Evolutionary conservation across 2,113 vertebrate species (phyloP), one percentile per base, ranked within the genome.

Genomic region (Proterorhinus semilunaris): DNA sequence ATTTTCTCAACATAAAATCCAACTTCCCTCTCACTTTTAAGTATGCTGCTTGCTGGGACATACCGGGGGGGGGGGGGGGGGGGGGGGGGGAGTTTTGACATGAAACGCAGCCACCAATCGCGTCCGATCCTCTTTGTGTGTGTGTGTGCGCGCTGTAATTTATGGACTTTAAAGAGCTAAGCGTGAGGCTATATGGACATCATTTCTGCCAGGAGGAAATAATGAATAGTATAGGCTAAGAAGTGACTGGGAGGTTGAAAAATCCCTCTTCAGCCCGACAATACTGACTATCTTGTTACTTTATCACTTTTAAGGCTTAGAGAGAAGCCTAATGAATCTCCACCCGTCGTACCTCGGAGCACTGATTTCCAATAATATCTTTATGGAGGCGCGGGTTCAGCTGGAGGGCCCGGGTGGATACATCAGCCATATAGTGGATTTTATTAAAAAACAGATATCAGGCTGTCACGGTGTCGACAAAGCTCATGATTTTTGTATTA

Each of bases 281-380:
- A 50, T 69, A 69, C 53, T 27, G 62, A 52, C 27, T 51, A 64
- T 58, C 54, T n/a, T 65, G 53, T 59, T 49, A 72, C 52, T 55
- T 62, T 69, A 48, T 65, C 54, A 65, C 65, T 69, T 61, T 70
- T 46, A 66, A 70, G 11, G 76, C 6, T 44, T 36, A 15, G 36
- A 64, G 51, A 49, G n/a, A 54, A 49, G 44, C 17, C 53, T 66
- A 52, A 66, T 62, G 64, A 71, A 58, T 71, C 55, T 55, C 50
- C 66, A 44, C 66, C 72, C 45, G 13, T 27, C 48, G 62, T 51
- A 49, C 66, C 66, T 51, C 51, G 48, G 46, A 69, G 62, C 66
- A 65, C 36, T 52, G 62, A 62, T 63, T 68, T 74, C 59, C 59
- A 68, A 64, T 68, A 64, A 68, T 50, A 57, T 68, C 66, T 68